Percentiles rank a stretch among this genome's conserved stretches.
Conservation (phyloP, 2,888 invertebrate genomes). For the Calameuta filiformis region DNA sequence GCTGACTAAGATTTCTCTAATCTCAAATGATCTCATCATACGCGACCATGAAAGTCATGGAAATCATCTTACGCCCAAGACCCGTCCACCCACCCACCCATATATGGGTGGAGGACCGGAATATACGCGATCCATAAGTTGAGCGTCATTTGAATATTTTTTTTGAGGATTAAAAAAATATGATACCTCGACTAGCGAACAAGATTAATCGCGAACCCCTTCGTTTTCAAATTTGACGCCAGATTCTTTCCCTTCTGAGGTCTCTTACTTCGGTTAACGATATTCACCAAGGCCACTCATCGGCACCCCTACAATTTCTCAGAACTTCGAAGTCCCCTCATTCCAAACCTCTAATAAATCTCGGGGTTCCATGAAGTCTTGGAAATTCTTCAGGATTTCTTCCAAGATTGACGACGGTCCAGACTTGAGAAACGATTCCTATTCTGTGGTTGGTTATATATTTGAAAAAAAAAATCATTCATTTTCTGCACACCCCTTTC, state of each 20-base stretch:
- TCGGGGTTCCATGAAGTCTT: neutral
- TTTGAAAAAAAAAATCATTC: neutral
- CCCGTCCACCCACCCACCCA: neutral
- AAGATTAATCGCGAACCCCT: neutral
- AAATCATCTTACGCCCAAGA: neutral
- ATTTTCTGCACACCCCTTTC: neutral
- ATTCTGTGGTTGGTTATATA: neutral
- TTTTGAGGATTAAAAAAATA: neutral
- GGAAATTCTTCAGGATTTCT: neutral
- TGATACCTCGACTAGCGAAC: neutral
- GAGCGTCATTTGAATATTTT: neutral
- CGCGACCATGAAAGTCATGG: neutral
- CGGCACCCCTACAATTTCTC: neutral
- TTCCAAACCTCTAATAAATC: neutral
- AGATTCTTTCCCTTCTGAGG: neutral
- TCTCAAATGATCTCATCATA: constrained; percentile 4
- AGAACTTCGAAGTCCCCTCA: neutral
- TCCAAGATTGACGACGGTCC: neutral
- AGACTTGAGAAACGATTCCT: neutral
- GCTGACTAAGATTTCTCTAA: constrained; percentile 10
- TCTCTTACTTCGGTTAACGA: neutral
- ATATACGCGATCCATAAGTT: neutral
- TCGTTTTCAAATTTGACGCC: neutral
- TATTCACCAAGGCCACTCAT: neutral
- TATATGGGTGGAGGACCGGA: neutral